Evolutionary conservation across 2,888 invertebrate species (phyloP), one percentile per base, ranked within the genome.

Genomic region (Epicampocera succincta): DNA sequence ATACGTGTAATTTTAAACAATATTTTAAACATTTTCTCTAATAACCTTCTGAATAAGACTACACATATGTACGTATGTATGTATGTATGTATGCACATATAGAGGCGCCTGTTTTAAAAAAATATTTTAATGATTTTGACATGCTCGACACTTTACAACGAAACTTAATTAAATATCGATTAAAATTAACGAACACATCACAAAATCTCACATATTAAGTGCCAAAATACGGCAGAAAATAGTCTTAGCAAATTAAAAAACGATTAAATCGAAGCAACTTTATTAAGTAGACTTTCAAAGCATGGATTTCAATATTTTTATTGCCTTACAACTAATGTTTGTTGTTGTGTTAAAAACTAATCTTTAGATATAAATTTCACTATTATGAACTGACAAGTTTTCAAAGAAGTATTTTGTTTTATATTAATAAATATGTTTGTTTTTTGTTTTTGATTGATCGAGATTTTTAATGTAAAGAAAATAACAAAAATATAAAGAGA

Each of bases 131-230:
- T 52, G 25, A 44, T 50, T 77, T 29, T 66, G 46, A 74, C 50
- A 77, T 65, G 46, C 33, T 66, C 71, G 78, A 82, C 82, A 71
- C 69, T 17, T 65, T 52, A 82, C 74, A 74, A 71, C 60, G 78
- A 78, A 82, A 69, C 73, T 78, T 74, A 78, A 82, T 82, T 82
- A 82, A 82, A 74, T 65, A 82, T 19, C 69, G 25, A 78, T 78
- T 78, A 69, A 74, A 65, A 56, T 74, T 54, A 77, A 65, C 65
- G 38, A 44, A 60, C 54, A 75, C 66, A 46, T 44, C 33, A 65
- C 33, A 58, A 50, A 44, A 33, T 52, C 17, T 74, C 33, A 58
- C 15, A 58, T 48, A 54, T 13, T 25, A 25, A 25, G 25, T 25
- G 25, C 25, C 25, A 25, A 25, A 25, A 25, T 3, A 25, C 25